These are phyloP conservation scores for Sebastes itinus DNA, from an alignment of 2,797 vertebrate species.

Conservation along the genomic window DNA sequence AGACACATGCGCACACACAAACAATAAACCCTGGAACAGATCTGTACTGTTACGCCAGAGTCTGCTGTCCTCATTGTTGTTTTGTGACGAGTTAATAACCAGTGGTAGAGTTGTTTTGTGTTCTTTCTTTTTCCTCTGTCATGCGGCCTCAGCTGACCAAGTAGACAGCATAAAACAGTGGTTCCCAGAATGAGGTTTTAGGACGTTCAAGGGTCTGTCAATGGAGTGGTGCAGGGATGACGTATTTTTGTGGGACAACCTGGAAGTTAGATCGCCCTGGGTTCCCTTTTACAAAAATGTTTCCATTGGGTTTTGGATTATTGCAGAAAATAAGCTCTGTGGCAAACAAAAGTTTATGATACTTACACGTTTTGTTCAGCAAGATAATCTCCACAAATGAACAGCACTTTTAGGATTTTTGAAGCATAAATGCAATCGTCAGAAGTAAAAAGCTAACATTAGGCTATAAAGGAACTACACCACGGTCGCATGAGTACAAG, in stretches of 20 bases:
- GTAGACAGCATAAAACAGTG: slow-evolving; percentile 6
- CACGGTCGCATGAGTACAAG: rapidly evolving
- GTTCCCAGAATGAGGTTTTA: background rate
- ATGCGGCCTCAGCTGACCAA: slow-evolving; percentile 36
- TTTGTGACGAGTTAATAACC: slow-evolving; percentile 57
- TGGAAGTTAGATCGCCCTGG: too few species aligned
- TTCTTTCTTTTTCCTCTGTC: slow-evolving; percentile 39
- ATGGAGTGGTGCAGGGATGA: background rate
- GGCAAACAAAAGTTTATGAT: too few species aligned
- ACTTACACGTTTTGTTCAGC: too few species aligned
- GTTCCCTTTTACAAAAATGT: too few species aligned
- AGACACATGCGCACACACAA: background rate
- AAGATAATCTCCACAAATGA: too few species aligned
- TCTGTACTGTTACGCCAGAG: slow-evolving; percentile 32
- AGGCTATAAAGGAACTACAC: too few species aligned
- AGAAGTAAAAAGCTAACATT: too few species aligned
- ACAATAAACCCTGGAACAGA: slow-evolving; percentile 6
- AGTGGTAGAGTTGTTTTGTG: slow-evolving; percentile 58
- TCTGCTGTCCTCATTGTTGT: slow-evolving; percentile 27
- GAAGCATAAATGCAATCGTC: too few species aligned
- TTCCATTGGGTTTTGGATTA: too few species aligned
- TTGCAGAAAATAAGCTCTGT: too few species aligned
- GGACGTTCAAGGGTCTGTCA: background rate
- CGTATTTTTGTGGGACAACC: too few species aligned
- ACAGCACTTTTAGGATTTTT: too few species aligned